A percentile compares a stretch with the other conserved stretches of the same genome.
Conservation (phyloP, 2,888 invertebrate genomes). For the Leptinotarsa haldemani region DNA sequence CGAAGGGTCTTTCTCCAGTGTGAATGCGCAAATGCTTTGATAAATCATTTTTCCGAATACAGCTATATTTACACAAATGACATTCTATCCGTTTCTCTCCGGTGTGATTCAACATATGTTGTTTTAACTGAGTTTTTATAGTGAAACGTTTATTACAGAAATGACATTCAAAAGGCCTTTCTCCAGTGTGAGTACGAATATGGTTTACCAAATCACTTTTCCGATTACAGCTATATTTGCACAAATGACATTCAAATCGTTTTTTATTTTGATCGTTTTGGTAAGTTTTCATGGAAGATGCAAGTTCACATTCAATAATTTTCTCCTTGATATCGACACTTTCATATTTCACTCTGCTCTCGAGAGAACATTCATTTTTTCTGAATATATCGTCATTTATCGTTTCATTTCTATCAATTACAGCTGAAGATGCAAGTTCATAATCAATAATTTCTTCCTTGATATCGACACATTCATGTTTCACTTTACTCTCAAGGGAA, state of each 20-base stretch:
- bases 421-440: neutral
- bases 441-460: neutral
- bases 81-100: neutral
- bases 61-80: neutral
- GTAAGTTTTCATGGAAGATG: neutral
- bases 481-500: too few species aligned
- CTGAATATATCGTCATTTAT: neutral
- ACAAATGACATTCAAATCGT: neutral
- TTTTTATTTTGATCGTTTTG: neutral
- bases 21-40: neutral
- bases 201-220: neutral
- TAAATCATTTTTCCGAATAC: neutral
- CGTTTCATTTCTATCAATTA: neutral
- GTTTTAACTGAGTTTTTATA: neutral
- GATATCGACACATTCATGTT: neutral
- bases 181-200: neutral
- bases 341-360: neutral
- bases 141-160: neutral
- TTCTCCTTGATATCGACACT: neutral
- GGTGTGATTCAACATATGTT: neutral
- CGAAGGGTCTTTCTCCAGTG: neutral
- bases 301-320: neutral
- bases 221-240: neutral
- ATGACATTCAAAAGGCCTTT: slow-evolving; percentile 10
- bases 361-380: too few species aligned